Conservation (phyloP, 2,797 vertebrate genomes). For the Picus viridis region DNA sequence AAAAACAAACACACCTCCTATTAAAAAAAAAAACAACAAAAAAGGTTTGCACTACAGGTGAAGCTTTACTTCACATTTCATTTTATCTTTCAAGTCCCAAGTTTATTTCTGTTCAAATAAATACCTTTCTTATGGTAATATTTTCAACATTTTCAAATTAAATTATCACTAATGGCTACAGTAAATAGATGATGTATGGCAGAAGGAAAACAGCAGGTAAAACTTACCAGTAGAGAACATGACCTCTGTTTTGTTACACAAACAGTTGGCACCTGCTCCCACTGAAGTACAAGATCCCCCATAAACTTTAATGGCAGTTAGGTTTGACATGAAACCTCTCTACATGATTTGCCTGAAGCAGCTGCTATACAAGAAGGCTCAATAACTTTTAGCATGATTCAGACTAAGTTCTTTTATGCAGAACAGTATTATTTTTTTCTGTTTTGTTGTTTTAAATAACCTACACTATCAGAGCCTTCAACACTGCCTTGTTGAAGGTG, state of each 20-base stretch:
- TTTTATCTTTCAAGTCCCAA: slow-evolving; percentile 56
- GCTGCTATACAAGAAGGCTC: slow-evolving; percentile 52
- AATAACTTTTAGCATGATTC: slow-evolving; percentile 59
- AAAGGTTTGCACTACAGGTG: slow-evolving; percentile 53
- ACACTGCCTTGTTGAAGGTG: slow-evolving; percentile 47
- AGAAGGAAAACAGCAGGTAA: slow-evolving; percentile 78
- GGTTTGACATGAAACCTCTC: slow-evolving; percentile 6
- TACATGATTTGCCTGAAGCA: slow-evolving; percentile 44
- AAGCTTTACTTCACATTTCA: slow-evolving; percentile 69
- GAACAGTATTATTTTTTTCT: background rate
- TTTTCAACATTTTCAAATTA: slow-evolving; percentile 59
- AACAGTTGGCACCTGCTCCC: slow-evolving; percentile 48
- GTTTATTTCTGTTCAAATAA: slow-evolving; percentile 59
- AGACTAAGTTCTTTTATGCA: slow-evolving; percentile 52
- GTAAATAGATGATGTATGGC: slow-evolving; percentile 68
- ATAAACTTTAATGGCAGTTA: background rate
- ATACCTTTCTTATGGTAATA: slow-evolving; percentile 49
- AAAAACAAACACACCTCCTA: slow-evolving; percentile 9
- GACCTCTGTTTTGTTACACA: slow-evolving; percentile 63
- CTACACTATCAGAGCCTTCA: slow-evolving; percentile 41
- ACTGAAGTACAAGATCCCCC: background rate
- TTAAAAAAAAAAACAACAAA: background rate
- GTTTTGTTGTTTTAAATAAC: slow-evolving; percentile 11
- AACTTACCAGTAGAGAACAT: slow-evolving; percentile 54
- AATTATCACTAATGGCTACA: slow-evolving; percentile 49